phyloP scores from a whole-genome alignment of 2,113 vertebrate genomes.

The Mugil cephalus region DNA sequence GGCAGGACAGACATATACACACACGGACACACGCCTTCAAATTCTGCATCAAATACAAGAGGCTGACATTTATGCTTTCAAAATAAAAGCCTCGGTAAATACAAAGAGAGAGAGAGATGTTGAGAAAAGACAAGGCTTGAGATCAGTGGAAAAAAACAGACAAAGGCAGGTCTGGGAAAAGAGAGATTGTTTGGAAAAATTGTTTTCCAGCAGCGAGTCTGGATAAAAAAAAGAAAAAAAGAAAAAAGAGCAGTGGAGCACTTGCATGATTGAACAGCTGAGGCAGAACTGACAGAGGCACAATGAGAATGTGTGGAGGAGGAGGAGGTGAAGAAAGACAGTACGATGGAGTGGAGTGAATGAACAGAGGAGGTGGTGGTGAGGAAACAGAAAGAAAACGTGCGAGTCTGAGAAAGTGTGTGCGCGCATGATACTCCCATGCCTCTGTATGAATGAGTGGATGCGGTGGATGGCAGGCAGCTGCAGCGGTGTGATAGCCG shows the following conservation, averaged over 20 bases:
- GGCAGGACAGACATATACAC: constrained; percentile 10
- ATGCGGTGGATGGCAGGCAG: constrained; percentile 71
- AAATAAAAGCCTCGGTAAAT: constrained; percentile 38
- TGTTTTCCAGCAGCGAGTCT: constrained; percentile 17
- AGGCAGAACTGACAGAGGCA: constrained; percentile 57
- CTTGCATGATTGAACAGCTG: constrained; percentile 46
- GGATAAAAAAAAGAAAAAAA: neutral
- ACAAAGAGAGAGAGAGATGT: constrained; percentile 11
- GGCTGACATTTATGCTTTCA: constrained; percentile 34
- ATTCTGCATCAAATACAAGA: constrained; percentile 22
- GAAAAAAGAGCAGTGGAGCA: constrained; percentile 14
- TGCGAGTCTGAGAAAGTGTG: constrained; percentile 21
- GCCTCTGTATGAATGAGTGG: constrained; percentile 74
- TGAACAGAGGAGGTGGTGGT: constrained; percentile 40
- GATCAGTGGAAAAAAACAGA: constrained; percentile 34
- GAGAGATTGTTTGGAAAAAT: constrained; percentile 16
- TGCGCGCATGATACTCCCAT: constrained; percentile 39
- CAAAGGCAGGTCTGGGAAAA: constrained; percentile 12
- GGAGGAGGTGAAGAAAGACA: constrained; percentile 55
- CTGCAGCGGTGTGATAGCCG: constrained; percentile 80
- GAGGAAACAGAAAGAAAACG: constrained; percentile 33
- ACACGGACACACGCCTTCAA: constrained; percentile 26
- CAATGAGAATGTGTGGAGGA: constrained; percentile 46
- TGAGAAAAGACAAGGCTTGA: constrained; percentile 11
- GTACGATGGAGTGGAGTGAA: constrained; percentile 36